A percentile compares a stretch with the other conserved stretches of the same genome.
Evolutionary conservation across 1,140 invertebrate genomes (phyloP).

Genomic region (Chironomus striatipennis): DNA sequence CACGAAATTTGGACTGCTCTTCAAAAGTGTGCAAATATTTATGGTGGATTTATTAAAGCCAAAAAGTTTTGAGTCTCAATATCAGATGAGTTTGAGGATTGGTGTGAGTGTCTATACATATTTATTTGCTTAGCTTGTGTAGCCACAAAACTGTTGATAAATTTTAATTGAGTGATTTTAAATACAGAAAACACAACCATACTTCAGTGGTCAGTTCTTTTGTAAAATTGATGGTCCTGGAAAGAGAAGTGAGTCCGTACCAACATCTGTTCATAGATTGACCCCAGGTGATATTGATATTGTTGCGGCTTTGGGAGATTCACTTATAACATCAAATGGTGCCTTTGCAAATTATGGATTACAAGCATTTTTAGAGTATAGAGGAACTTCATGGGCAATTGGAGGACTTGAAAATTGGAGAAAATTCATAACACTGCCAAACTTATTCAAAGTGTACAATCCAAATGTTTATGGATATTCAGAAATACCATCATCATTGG

Average conservation of each 20-base stretch:
- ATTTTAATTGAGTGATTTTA: too few relatives aligned
- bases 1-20: too few relatives aligned
- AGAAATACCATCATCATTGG: slow-evolving; percentile 29
- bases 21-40: too few relatives aligned
- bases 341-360: slow-evolving; percentile 42
- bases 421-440: slow-evolving; percentile 48
- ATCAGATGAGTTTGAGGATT: too few relatives aligned
- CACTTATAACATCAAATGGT: slow-evolving; percentile 56
- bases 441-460: slow-evolving; percentile 55
- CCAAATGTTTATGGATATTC: slow-evolving; percentile 53
- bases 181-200: slow-evolving; percentile 24
- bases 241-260: slow-evolving; percentile 37
- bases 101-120: too few relatives aligned
- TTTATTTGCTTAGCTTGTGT: too few relatives aligned
- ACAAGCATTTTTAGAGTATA: slow-evolving; percentile 42
- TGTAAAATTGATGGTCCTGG: slow-evolving; percentile 38
- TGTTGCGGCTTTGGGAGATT: slow-evolving; percentile 61
- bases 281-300: slow-evolving; percentile 58
- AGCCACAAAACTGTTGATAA: too few relatives aligned
- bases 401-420: slow-evolving; percentile 52
- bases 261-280: slow-evolving; percentile 47
- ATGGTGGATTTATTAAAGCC: too few relatives aligned
- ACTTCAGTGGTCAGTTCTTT: slow-evolving; percentile 30
- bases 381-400: slow-evolving; percentile 42
- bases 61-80: too few relatives aligned